Conservation (phyloP, 1,140 invertebrate species). For the Brachionus rotundiformis region DNA sequence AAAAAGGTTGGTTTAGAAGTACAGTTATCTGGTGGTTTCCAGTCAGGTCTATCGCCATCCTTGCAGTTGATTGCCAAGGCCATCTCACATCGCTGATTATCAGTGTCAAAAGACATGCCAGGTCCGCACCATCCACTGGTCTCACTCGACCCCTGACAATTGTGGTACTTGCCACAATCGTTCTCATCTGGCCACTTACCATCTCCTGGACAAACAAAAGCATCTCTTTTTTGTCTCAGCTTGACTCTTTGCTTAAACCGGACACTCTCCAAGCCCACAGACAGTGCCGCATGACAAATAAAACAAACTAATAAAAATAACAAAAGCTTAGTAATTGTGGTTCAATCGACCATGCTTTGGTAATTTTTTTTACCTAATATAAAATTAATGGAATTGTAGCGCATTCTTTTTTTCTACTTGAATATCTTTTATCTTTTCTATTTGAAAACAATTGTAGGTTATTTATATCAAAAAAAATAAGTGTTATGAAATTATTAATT, state of each 20-base stretch:
- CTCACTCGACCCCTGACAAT: background rate
- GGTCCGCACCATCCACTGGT: conserved; percentile 46
- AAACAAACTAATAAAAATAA: background rate
- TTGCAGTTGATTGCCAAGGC: conserved; percentile 28
- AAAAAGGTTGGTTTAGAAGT: background rate
- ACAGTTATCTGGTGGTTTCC: conserved; percentile 52
- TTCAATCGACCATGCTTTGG: no score
- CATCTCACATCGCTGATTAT: conserved; percentile 50
- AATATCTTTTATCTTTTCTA: background rate
- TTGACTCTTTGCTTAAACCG: background rate
- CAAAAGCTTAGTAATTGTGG: no score
- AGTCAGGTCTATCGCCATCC: conserved; percentile 51
- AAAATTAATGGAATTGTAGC: background rate
- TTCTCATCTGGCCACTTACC: conserved; percentile 47
- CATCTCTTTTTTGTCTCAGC: conserved; percentile 10
- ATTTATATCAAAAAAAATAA: background rate
- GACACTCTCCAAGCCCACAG: background rate
- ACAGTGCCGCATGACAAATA: background rate
- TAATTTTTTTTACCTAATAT: background rate
- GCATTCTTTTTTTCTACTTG: background rate
- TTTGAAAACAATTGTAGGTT: background rate
- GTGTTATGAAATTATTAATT: conserved; percentile 3
- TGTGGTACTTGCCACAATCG: conserved; percentile 50
- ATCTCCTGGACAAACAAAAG: conserved; percentile 46
- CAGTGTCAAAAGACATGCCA: conserved; percentile 51